Evolutionary conservation across 2,797 vertebrate species (phyloP).

Genomic region (Hippoglossus hippoglossus): DNA sequence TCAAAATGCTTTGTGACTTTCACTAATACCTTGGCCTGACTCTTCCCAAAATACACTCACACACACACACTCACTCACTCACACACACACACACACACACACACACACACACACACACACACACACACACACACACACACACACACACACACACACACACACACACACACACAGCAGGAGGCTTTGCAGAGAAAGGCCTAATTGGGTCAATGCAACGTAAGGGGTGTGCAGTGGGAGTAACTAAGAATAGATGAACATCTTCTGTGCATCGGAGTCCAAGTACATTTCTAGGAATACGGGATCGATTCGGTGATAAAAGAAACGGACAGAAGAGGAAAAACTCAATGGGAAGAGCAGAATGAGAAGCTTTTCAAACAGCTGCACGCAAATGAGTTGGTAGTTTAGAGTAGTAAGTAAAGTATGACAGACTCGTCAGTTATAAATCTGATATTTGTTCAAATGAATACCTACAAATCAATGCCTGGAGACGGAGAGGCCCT

Average conservation of each 20-base stretch:
- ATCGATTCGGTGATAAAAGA: too few relatives aligned
- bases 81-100: neutral
- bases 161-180: neutral
- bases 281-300: neutral
- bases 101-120: too few relatives aligned
- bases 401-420: neutral
- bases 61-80: too few relatives aligned
- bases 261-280: neutral
- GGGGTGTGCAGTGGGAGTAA: slow-evolving; percentile 35
- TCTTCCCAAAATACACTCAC: slow-evolving; percentile 1
- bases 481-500: neutral
- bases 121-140: too few relatives aligned
- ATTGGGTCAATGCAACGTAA: slow-evolving; percentile 60
- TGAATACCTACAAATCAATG: slow-evolving; percentile 19
- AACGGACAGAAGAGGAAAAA: neutral
- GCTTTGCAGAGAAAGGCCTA: slow-evolving; percentile 30
- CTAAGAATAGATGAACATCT: slow-evolving; percentile 63
- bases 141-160: too few relatives aligned
- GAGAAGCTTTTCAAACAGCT: neutral
- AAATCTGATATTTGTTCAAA: slow-evolving; percentile 23
- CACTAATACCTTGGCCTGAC: slow-evolving; percentile 2
- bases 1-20: slow-evolving; percentile 5
- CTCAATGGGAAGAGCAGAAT: neutral
- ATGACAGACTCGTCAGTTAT: slow-evolving; percentile 7
- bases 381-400: neutral